Percentiles rank a stretch among this genome's conserved stretches.
phyloP scores from a whole-genome alignment of 2,888 invertebrate genomes.

The Eupithecia abbreviata region DNA sequence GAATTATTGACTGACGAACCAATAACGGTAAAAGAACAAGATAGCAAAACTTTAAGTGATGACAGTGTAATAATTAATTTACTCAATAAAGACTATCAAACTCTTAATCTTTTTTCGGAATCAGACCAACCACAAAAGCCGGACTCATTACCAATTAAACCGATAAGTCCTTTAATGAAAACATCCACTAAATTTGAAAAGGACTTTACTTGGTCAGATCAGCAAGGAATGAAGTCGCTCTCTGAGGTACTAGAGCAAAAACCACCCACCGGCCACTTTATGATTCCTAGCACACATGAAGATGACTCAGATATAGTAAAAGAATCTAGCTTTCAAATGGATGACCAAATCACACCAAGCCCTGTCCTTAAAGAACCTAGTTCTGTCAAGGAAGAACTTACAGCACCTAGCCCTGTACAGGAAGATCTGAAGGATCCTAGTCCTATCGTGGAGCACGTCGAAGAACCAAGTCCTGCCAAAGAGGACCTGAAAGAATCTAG shows the following conservation, averaged over 20 bases:
- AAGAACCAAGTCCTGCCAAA: slow-evolving; percentile 22
- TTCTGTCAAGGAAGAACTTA: not conserved
- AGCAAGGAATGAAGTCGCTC: not conserved
- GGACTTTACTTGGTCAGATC: not conserved
- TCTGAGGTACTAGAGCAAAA: not conserved
- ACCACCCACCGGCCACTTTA: not conserved
- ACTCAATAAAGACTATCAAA: not conserved
- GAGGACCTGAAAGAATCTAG: slow-evolving; percentile 26
- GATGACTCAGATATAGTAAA: slow-evolving; percentile 1
- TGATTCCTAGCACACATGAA: not conserved
- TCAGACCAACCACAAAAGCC: not conserved
- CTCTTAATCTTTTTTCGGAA: not conserved
- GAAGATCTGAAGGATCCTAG: slow-evolving; percentile 15
- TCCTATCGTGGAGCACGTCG: slow-evolving; percentile 15
- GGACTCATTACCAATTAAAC: slow-evolving; percentile 5
- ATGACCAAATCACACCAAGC: not conserved
- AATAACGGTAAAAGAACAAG: not conserved
- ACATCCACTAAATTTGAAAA: slow-evolving; percentile 18
- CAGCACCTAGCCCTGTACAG: slow-evolving; percentile 16
- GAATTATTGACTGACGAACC: slow-evolving; percentile 5
- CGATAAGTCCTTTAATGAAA: slow-evolving; percentile 11
- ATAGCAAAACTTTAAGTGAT: not conserved
- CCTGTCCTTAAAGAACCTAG: not conserved
- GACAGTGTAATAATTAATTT: not conserved
- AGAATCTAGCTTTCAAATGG: slow-evolving; percentile 8